Evolutionary conservation across 2,113 vertebrate genomes (phyloP), one percentile per base, ranked within the genome.

Genomic region (Odontesthes bonariensis): DNA sequence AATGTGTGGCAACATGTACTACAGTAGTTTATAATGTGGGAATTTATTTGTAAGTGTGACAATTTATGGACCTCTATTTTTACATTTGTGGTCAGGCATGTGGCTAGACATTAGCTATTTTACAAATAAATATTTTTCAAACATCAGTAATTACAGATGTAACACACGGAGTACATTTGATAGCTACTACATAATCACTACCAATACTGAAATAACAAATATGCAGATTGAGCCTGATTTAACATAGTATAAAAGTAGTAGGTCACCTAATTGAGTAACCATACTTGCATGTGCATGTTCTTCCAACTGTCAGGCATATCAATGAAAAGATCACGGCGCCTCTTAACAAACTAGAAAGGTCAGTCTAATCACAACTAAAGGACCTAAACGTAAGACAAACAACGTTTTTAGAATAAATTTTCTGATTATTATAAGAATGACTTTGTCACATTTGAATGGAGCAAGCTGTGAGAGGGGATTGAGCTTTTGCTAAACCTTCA

Each of bases 231-330:
- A 47, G 0, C 4, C 14, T 49, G 46, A 49, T 19, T 49, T 49
- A 16, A 49, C 46, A 49, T 8, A 8, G 16, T 32, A 16, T 16
- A 5, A 7, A 33, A 47, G 27, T 31, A 47, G 42, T 40, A 33
- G 57, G 6, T 19, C 22, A 31, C 19, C 61, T 69, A 52, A 58
- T 33, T 61, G 8, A 6, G 19, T 27, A 23, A 40, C 38, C 16
- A 69, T 20, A 52, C 10, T 69, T 65, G 65, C n/a, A 31, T 82
- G 54, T 77, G 58, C 33, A 44, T 33, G 72, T 40, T 33, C 22
- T 62, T 72, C 86, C 78, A 84, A 76, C 63, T 75, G 47, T 53
- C 70, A 75, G 14, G 44, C 44, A 9, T 16, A 19, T 32, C 14
- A 33, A 3, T 57, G 27, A 33, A 57, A 33, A 9, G 52, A 12